Conservation (phyloP, 2,888 invertebrate genomes). For the Orthonevra nobilis region DNA sequence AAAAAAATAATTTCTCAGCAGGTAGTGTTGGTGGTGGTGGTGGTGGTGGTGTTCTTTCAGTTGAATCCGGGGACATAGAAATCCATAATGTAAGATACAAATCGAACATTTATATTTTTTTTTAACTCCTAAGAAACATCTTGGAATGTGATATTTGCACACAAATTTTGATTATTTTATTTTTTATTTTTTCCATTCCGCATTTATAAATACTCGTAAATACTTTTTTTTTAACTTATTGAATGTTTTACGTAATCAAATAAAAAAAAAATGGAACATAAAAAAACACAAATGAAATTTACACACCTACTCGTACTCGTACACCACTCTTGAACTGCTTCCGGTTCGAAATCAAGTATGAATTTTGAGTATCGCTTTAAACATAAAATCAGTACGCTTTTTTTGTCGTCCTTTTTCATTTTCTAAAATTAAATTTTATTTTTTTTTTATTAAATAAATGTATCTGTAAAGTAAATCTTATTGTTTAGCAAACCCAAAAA, state of each 20-base stretch:
- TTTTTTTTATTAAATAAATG: conserved; percentile 38
- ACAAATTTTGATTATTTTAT: too few species aligned
- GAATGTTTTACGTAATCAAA: conserved; percentile 50
- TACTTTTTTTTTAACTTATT: conserved; percentile 21
- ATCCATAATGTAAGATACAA: conserved; percentile 78
- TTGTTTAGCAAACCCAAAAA: too few species aligned
- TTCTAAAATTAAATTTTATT: conserved; percentile 16
- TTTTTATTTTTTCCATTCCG: conserved; percentile 50
- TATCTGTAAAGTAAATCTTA: too few species aligned
- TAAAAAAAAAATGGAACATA: too few species aligned
- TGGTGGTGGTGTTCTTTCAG: conserved; percentile 74
- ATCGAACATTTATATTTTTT: conserved; percentile 31
- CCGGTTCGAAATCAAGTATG: conserved; percentile 31
- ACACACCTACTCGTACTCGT: conserved; percentile 34
- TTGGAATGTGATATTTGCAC: conserved; percentile 72
- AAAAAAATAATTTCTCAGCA: conserved; percentile 72
- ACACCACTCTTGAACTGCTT: conserved; percentile 52
- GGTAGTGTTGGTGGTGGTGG: too few species aligned
- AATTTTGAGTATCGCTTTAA: conserved; percentile 53
- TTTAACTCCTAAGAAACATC: conserved; percentile 44
- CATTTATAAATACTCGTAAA: conserved; percentile 29
- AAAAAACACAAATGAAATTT: too few species aligned
- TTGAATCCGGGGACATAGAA: conserved; percentile 78
- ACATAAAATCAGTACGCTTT: conserved; percentile 50
- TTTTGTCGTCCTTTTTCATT: conserved; percentile 53